phyloP scores from a whole-genome alignment of 2,888 invertebrate genomes.

The Trichogramma evanescens region DNA sequence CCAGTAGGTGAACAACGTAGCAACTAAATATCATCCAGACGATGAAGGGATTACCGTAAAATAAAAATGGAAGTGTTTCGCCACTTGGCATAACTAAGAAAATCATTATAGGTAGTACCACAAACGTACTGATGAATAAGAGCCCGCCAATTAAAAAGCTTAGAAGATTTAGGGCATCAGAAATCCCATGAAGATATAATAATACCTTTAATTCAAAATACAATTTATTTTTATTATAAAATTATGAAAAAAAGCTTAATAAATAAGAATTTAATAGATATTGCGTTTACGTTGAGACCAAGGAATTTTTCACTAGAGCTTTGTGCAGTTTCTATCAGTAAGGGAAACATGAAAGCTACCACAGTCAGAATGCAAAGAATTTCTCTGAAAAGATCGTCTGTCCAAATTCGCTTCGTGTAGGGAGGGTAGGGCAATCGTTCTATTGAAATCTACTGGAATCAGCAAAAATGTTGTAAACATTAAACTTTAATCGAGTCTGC shows the following conservation, averaged over 20 bases:
- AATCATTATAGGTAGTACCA: slow-evolving; percentile 29
- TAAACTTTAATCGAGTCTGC: no score
- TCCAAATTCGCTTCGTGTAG: slow-evolving; percentile 21
- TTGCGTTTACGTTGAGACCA: slow-evolving; percentile 34
- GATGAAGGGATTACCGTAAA: slow-evolving; percentile 15
- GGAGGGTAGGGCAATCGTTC: slow-evolving; percentile 37
- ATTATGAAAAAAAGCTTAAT: no score
- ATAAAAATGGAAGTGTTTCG: slow-evolving; percentile 5
- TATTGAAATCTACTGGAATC: slow-evolving; percentile 25
- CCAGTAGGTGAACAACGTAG: slow-evolving; percentile 5
- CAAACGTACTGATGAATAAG: slow-evolving; percentile 28
- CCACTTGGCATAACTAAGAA: slow-evolving; percentile 16
- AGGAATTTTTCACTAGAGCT: slow-evolving; percentile 34
- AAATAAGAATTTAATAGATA: not conserved
- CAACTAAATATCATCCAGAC: slow-evolving; percentile 11
- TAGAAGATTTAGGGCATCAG: slow-evolving; percentile 31
- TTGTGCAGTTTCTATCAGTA: slow-evolving; percentile 32
- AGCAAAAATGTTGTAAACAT: no score
- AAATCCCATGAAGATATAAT: slow-evolving; percentile 39
- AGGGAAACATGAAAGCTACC: slow-evolving; percentile 30
- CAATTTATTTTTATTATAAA: not conserved
- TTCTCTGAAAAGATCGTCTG: slow-evolving; percentile 22
- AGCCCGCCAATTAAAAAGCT: slow-evolving; percentile 35
- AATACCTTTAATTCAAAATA: slow-evolving; percentile 28
- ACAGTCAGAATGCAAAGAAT: slow-evolving; percentile 27